Percentiles rank a stretch among this genome's conserved stretches.
Conservation (phyloP, 2,113 vertebrate genomes). For the Microcebus tavaratra region DNA sequence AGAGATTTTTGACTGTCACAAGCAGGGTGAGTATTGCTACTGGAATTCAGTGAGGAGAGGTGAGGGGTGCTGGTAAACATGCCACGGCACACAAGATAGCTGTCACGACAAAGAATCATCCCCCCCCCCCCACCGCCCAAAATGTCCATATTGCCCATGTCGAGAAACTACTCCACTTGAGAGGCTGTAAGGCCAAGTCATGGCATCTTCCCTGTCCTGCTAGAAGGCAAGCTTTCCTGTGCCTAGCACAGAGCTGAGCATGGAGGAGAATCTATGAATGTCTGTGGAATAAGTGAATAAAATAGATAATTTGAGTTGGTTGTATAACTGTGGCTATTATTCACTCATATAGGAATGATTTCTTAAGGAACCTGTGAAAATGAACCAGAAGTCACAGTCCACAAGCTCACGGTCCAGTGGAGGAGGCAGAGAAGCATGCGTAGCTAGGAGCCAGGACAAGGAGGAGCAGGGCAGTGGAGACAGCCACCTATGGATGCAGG, state of each 20-base stretch:
- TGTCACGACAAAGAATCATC: background rate
- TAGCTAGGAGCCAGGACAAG: background rate
- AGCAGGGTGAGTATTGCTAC: accelerated
- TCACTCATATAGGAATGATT: background rate
- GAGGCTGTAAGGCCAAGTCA: background rate
- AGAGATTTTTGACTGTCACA: background rate
- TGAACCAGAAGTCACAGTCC: background rate
- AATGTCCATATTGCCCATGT: background rate
- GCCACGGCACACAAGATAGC: accelerated
- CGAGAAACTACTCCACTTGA: background rate
- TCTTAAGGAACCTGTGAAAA: background rate
- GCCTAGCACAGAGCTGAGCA: background rate
- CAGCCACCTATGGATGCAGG: background rate
- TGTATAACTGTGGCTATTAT: background rate
- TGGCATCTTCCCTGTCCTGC: background rate
- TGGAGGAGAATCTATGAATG: background rate
- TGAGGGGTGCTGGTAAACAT: background rate
- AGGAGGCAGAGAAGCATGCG: background rate
- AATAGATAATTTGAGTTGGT: background rate
- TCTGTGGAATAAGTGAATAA: background rate
- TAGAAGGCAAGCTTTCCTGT: background rate
- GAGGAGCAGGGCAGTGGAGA: background rate
- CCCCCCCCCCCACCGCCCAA: accelerated
- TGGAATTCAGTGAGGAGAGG: background rate
- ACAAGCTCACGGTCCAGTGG: background rate